Base-by-base conservation (phyloP, 2,113 vertebrate species). In the Apus apus region DNA sequence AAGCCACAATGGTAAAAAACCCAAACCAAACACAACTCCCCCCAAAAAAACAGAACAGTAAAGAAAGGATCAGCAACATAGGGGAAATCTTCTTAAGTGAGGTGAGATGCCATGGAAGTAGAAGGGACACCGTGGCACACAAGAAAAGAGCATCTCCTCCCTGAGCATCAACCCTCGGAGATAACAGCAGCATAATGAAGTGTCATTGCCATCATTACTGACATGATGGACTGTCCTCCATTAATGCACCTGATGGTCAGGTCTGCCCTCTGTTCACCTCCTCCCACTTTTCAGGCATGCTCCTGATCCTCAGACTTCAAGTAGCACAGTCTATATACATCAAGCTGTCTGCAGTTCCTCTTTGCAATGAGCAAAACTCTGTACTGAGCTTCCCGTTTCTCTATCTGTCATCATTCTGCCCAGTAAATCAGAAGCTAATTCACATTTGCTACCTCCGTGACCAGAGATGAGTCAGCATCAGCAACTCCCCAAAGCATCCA, bases 231-330 rank as follows among this genome's bases (percentile, higher is more conserved):
- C 86, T 75, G 79, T 60, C 60, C 86, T 60, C 80, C 51, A 30
- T 81, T 90, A 93, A 77, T 48, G 11, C 73, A 76, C 68, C 88
- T 64, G 83, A 92, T 36, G 72, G 72, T 61, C 92, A 88, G 67
- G 76, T 57, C 83, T 78, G 88, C 93, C 83, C 96, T 70, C 85
- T n/a, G 56, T 15, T 90, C 83, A 18, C 3, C 25, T 92, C 85
- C 72, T 58, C 34, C 79, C 75, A 70, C 72, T 72, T 60, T 78
- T 60, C 60, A 16, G 75, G 61, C 1, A 0, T 18, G 17, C 22
- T 92, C 58, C 85, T 64, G 54, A 62, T 70, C 27, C 58, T 46
- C 34, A 32, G 51, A 45, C 68, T 82, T n/a, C 67, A 51, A 45
- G 46, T 15, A 27, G 25, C 64, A 45, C 15, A 36, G 76, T 17